phyloP scores from a whole-genome alignment of 2,888 invertebrate genomes.

The Doris montereyensis region DNA sequence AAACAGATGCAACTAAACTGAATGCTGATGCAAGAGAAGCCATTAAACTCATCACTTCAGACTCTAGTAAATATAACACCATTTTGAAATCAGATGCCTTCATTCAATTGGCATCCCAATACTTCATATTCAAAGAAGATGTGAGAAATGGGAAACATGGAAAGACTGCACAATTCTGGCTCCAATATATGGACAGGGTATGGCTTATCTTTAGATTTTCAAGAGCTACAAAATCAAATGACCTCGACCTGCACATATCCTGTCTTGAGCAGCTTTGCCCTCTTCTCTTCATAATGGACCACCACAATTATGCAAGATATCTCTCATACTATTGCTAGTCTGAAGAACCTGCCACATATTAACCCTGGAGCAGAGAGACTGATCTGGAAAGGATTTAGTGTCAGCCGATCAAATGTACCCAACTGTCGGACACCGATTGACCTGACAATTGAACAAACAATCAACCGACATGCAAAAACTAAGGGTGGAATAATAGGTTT shows the following conservation, averaged over 20 bases:
- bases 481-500: background rate
- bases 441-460: constrained; percentile 36
- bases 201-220: constrained; percentile 37
- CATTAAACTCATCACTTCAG: too few species aligned
- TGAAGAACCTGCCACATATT: constrained; percentile 36
- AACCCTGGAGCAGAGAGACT: constrained; percentile 45
- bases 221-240: constrained; percentile 35
- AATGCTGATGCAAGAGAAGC: too few species aligned
- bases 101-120: background rate
- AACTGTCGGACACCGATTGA: constrained; percentile 43
- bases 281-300: too few species aligned
- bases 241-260: background rate
- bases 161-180: constrained; percentile 46
- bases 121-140: constrained; percentile 25
- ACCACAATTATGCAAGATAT: background rate
- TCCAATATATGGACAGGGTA: constrained; percentile 42
- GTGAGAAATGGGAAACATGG: constrained; percentile 32
- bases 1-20: background rate
- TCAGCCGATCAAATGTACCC: constrained; percentile 38
- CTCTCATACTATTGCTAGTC: constrained; percentile 31
- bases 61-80: background rate
- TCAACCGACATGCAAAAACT: background rate
- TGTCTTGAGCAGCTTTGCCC: too few species aligned
- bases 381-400: constrained; percentile 42
- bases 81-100: constrained; percentile 15